A percentile compares a stretch with the other conserved stretches of the same genome.
Conservation (phyloP, 2,888 invertebrate species). For the Stramonita haemastoma region DNA sequence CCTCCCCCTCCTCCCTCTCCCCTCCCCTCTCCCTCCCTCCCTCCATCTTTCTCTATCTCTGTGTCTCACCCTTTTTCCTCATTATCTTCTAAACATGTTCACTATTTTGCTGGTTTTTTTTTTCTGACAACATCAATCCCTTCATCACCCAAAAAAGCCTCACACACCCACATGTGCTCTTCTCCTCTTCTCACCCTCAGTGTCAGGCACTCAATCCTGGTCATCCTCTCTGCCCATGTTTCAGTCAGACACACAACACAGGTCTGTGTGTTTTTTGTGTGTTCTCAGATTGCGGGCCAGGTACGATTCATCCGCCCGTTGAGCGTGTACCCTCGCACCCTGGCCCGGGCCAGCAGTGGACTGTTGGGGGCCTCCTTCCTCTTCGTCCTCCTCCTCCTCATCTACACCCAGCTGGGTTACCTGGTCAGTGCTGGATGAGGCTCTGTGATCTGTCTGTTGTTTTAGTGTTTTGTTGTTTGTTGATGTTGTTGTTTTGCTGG, state of each 20-base stretch:
- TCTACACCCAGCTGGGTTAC: conserved; percentile 72
- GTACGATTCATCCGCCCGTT: conserved; percentile 77
- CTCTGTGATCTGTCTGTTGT: too few species aligned
- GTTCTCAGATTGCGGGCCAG: conserved; percentile 72
- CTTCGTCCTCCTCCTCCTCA: conserved; percentile 73
- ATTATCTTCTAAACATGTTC: too few species aligned
- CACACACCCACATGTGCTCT: background rate
- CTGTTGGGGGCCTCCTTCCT: conserved; percentile 75
- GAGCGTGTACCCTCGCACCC: conserved; percentile 74
- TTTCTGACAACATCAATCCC: too few species aligned
- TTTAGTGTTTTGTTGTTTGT: too few species aligned
- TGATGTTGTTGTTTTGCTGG: too few species aligned
- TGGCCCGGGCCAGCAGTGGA: conserved; percentile 69
- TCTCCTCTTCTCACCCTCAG: background rate
- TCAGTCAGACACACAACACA: background rate
- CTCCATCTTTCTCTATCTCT: too few species aligned
- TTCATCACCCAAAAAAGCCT: background rate
- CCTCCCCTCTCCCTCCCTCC: too few species aligned
- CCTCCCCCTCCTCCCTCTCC: too few species aligned
- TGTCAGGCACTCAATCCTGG: background rate
- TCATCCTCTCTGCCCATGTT: background rate
- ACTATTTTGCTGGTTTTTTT: too few species aligned
- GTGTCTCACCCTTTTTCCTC: too few species aligned
- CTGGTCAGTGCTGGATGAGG: conserved; percentile 57
- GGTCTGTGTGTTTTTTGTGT: background rate